Percentiles rank a stretch among this genome's conserved stretches.
phyloP scores from a whole-genome alignment of 2,113 vertebrate genomes.

The Formicarius rufipectus region DNA sequence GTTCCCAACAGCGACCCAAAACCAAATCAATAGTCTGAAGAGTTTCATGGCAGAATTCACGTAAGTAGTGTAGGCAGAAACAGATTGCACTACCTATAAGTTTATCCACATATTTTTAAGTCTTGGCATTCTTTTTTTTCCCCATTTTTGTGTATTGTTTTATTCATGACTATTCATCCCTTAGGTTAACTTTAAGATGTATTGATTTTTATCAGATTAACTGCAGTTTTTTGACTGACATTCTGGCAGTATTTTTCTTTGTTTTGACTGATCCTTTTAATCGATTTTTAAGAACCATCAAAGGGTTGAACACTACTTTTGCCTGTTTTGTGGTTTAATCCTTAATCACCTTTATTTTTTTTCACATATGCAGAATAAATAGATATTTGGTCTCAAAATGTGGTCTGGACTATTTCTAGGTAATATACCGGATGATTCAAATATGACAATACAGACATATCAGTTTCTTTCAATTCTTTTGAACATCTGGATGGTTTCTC shows the following conservation, averaged over 20 bases:
- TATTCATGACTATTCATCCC: not conserved
- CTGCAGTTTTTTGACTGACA: not conserved
- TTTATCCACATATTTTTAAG: not conserved
- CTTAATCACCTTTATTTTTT: not conserved
- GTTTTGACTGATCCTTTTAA: not conserved
- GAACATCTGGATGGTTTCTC: not conserved
- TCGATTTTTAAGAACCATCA: not conserved
- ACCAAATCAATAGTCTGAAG: not conserved
- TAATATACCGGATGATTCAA: not conserved
- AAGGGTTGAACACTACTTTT: not conserved
- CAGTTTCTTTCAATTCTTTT: not conserved
- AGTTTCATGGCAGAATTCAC: not conserved
- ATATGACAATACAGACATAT: no score
- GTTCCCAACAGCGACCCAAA: not conserved
- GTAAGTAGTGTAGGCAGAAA: not conserved
- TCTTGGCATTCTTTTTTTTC: no score
- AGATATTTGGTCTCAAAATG: not conserved
- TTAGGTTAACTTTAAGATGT: not conserved
- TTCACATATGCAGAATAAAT: not conserved
- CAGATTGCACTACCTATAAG: not conserved
- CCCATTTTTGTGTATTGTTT: not conserved
- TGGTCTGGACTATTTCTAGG: rapidly evolving
- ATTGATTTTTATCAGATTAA: not conserved
- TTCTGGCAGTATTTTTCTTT: not conserved
- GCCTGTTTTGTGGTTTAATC: not conserved